Evolutionary conservation across 1,140 invertebrate species (phyloP).

Genomic region (Bombus cullumanus): DNA sequence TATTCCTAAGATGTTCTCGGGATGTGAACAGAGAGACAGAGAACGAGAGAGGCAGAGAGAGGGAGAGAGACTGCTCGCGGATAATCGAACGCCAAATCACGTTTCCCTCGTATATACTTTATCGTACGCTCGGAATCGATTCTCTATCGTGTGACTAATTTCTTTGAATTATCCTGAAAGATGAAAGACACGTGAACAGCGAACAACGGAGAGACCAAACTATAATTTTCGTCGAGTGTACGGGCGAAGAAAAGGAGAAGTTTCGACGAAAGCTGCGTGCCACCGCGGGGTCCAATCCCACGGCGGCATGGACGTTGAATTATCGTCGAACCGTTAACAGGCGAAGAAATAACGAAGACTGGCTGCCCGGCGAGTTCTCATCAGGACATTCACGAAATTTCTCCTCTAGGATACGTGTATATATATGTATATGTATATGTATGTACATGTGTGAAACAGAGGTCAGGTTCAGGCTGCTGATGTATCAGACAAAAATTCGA

Average conservation of each 20-base stretch:
- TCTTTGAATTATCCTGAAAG: neutral
- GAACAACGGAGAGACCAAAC: neutral
- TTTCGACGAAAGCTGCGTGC: conserved; percentile 13
- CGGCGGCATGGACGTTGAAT: conserved; percentile 31
- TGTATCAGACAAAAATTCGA: conserved; percentile 51
- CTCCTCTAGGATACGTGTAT: conserved; percentile 27
- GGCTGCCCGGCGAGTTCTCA: conserved; percentile 12
- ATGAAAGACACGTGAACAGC: neutral
- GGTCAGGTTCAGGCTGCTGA: neutral
- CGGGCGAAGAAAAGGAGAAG: neutral
- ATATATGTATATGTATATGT: too few species aligned
- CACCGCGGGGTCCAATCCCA: conserved; percentile 33
- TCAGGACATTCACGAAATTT: conserved; percentile 60
- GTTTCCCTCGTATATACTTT: neutral
- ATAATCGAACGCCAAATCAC: conserved; percentile 21
- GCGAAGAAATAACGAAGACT: conserved; percentile 53
- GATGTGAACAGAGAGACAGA: neutral
- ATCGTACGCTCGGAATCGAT: neutral
- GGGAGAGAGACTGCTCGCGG: neutral
- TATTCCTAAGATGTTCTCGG: neutral
- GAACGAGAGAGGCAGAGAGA: neutral
- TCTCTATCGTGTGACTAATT: conserved; percentile 1
- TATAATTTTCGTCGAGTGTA: neutral
- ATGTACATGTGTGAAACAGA: neutral
- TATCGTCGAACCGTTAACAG: conserved; percentile 52